Conservation (phyloP, 2,797 vertebrate genomes). For the Premnoplex brunnescens region DNA sequence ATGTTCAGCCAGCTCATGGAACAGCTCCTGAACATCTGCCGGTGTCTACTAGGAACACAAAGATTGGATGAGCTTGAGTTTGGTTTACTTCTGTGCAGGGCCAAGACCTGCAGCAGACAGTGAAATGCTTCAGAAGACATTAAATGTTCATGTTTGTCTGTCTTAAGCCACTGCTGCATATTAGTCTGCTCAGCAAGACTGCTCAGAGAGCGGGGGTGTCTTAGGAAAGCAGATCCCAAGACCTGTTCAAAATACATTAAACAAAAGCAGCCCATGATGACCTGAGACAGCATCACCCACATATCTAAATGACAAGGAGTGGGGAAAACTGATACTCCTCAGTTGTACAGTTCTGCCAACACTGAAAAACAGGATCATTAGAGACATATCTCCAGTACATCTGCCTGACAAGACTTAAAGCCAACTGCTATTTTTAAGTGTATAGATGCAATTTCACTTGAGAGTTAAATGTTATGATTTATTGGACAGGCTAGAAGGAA, state of each 20-base stretch:
- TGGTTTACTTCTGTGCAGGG: fast-evolving
- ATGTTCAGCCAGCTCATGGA: background rate
- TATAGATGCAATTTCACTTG: background rate
- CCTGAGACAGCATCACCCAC: background rate
- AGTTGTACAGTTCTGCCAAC: background rate
- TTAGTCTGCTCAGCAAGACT: background rate
- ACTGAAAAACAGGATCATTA: background rate
- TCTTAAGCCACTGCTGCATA: background rate
- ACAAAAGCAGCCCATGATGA: background rate
- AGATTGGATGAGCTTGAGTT: background rate
- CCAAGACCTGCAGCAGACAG: background rate
- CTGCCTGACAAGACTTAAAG: background rate
- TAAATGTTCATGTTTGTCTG: background rate
- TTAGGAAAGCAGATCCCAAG: background rate
- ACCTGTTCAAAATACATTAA: background rate
- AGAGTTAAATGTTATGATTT: background rate
- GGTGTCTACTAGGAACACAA: background rate
- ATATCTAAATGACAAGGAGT: background rate
- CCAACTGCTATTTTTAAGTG: background rate
- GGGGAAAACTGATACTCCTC: background rate
- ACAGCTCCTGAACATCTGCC: background rate
- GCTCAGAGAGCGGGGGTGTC: background rate
- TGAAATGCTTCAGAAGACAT: background rate
- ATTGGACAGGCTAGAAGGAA: background rate
- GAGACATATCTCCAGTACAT: background rate